These are phyloP conservation scores for Pachyuromys duprasi DNA, from an alignment of 2,797 vertebrate genomes.

Conservation along the genomic window DNA sequence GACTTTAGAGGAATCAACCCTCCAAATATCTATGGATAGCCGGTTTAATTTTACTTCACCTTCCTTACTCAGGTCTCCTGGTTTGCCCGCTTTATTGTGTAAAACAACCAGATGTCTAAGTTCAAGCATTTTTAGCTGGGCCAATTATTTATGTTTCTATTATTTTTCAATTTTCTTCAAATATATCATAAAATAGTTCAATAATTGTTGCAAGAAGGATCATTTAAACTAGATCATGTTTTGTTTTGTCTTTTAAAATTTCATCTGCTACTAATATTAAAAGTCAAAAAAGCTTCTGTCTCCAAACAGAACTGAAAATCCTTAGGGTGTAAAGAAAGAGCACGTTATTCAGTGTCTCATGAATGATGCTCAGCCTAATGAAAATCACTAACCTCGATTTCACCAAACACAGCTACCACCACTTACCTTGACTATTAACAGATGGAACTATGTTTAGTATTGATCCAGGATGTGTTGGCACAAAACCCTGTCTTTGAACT, in stretches of 20 bases:
- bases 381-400: slow-evolving; percentile 67
- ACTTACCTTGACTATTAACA: slow-evolving; percentile 86
- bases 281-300: slow-evolving; percentile 78
- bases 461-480: slow-evolving; percentile 80
- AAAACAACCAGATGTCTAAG: slow-evolving; percentile 70
- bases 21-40: slow-evolving; percentile 65
- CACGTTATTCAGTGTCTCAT: slow-evolving; percentile 64
- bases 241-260: slow-evolving; percentile 73
- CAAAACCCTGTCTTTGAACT: slow-evolving; percentile 79
- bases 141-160: slow-evolving; percentile 73
- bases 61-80: slow-evolving; percentile 70
- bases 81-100: slow-evolving; percentile 69
- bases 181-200: slow-evolving; percentile 70
- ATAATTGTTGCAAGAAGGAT: slow-evolving; percentile 70
- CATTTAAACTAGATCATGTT: slow-evolving; percentile 74
- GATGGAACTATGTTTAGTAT: slow-evolving; percentile 82
- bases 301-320: slow-evolving; percentile 66
- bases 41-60: slow-evolving; percentile 67
- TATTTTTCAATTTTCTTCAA: slow-evolving; percentile 71
- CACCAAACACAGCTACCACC: slow-evolving; percentile 79
- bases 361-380: slow-evolving; percentile 58
- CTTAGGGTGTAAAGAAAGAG: slow-evolving; percentile 42
- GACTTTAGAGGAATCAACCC: slow-evolving; percentile 70
- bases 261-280: slow-evolving; percentile 71
- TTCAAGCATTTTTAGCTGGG: slow-evolving; percentile 48